These are phyloP conservation scores for Tyrannus savana DNA, from an alignment of 2,113 vertebrate genomes.

Conservation along the genomic window DNA sequence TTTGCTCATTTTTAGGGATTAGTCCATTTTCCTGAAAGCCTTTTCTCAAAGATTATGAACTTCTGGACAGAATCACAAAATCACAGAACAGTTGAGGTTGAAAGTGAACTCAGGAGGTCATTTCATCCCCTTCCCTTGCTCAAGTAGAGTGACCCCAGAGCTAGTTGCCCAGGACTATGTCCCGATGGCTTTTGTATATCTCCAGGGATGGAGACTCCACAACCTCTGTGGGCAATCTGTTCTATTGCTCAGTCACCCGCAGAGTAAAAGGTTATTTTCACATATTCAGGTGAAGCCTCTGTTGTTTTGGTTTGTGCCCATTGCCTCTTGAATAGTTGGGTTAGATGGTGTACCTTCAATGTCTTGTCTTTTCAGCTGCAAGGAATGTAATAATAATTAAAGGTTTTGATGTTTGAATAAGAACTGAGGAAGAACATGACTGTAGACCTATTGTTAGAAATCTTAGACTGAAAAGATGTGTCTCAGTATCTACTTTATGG, in stretches of 20 bases:
- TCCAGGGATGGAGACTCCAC: neutral
- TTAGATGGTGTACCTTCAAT: neutral
- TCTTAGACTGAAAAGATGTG: neutral
- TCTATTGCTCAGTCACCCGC: neutral
- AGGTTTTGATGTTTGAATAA: neutral
- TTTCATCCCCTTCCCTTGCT: neutral
- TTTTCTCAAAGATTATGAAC: neutral
- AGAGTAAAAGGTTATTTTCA: neutral
- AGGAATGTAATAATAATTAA: neutral
- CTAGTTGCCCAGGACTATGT: neutral
- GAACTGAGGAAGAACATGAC: neutral
- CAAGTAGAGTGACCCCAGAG: neutral
- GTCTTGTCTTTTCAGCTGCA: neutral
- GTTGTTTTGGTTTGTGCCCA: neutral
- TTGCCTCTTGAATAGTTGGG: neutral
- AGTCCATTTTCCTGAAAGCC: neutral
- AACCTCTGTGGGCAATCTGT: neutral
- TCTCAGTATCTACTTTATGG: neutral
- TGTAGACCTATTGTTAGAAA: neutral
- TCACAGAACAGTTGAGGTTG: neutral
- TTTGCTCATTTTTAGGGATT: neutral
- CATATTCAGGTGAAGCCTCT: neutral
- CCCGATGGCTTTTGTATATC: neutral
- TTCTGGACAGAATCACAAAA: neutral
- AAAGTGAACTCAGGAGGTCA: neutral